Evolutionary conservation across 2,888 invertebrate genomes (phyloP), one percentile per base, ranked within the genome.

Genomic region (Epirrhoe tristata): DNA sequence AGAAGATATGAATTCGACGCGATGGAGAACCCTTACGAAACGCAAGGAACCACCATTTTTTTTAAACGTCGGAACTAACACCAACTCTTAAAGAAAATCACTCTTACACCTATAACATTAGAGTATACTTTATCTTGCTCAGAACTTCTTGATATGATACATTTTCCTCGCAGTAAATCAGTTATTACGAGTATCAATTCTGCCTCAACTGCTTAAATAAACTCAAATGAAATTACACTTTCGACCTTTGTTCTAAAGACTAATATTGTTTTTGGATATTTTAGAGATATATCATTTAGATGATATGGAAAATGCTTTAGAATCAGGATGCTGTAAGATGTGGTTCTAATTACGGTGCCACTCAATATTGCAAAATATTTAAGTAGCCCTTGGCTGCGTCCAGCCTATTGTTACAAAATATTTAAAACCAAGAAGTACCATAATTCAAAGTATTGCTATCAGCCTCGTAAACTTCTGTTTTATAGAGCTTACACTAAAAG

Each of bases 311-410:
- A 66, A 65, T 84, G 89, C 86, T 88, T 90, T 90, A 86, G 87
- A 88, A 89, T 91, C 90, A 89, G 91, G 92, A 91, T 91, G 90
- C 90, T 88, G 91, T 89, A 89, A 90, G 89, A 90, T 87, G 87
- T 85, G 79, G 85, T 75, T 91, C 91, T 91, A 92, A 93, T 93
- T 93, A 91, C 89, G 84, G 78, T 84, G 85, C 88, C 87, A 88
- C 86, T 90, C 88, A 86, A 89, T 89, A 87, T 93, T 93, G 91
- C 92, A 88, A 91, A 90, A 93, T 85, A 82, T 77, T 85, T 54
- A 58, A 87, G 76, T 85, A 88, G 88, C 89, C 88, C 81, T 83
- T 80, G 86, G 86, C 88, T 85, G 85, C 78, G 82, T 74, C 81
- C 75, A 78, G 76, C 79, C 85, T 84, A 90, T 91, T 91, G 90